phyloP scores from a whole-genome alignment of 2,888 invertebrate genomes.

The Polia nebulosa region DNA sequence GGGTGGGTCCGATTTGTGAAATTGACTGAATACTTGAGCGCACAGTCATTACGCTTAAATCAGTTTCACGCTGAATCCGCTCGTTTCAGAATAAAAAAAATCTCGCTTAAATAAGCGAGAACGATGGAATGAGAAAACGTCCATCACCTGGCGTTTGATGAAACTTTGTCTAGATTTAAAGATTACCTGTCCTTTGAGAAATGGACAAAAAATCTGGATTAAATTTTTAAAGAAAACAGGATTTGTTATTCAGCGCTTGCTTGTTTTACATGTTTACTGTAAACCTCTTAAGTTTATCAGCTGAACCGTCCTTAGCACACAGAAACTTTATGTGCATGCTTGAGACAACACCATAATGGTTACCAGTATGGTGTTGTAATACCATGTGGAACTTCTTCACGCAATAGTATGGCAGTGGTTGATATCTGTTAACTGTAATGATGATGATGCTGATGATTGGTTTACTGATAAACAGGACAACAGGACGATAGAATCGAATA shows the following conservation, averaged over 20 bases:
- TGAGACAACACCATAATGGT: too few relatives aligned
- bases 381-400: background rate
- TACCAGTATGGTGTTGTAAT: slow-evolving; percentile 1
- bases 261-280: slow-evolving; percentile 6
- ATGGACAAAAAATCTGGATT: slow-evolving; percentile 16
- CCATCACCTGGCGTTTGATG: slow-evolving; percentile 38
- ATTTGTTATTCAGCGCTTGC: background rate
- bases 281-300: background rate
- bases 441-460: background rate
- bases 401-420: background rate
- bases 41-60: slow-evolving; percentile 69
- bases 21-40: slow-evolving; percentile 70
- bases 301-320: background rate
- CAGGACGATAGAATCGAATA: too few relatives aligned
- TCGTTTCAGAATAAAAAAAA: slow-evolving; percentile 61
- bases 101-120: slow-evolving; percentile 59
- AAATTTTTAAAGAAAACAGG: background rate
- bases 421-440: too few relatives aligned
- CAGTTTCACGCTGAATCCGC: slow-evolving; percentile 67
- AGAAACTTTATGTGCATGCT: slow-evolving; percentile 7
- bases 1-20: slow-evolving; percentile 70
- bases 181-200: slow-evolving; percentile 35
- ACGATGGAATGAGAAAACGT: slow-evolving; percentile 52
- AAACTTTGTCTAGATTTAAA: slow-evolving; percentile 41
- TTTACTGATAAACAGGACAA: background rate